Evolutionary conservation across 2,113 vertebrate species (phyloP), one percentile per base, ranked within the genome.

Genomic region (Lynx canadensis): DNA sequence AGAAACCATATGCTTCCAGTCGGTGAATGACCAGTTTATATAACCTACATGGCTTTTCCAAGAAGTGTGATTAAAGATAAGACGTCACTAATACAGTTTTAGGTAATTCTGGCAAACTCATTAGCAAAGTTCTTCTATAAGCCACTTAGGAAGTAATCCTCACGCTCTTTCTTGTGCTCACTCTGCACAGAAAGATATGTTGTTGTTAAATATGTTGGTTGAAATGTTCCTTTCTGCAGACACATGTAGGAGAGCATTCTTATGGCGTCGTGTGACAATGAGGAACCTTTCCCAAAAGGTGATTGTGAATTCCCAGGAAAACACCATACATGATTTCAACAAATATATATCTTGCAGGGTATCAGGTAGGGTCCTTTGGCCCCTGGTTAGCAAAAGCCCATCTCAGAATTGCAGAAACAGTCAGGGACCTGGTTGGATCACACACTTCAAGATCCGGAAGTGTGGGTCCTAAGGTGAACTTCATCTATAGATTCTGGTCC

Each of bases 1-100:
- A 79, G 38, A 95, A 85, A 94, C 81, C 97, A 21, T 27, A 12
- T 73, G 83, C 63, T 60, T 80, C 29, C n/a, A 87, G 95, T 38
- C 45, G 18, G 15, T 11, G 73, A 84, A 25, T 57, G 79, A 52
- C 85, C 9, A 31, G 36, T 91, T 83, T 82, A 52, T 57, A 15
- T 63, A 79, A 55, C 48, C 16, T 6, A 25, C 50, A 57, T 36
- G 60, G 23, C 4, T 27, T 81, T 94, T 90, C 90, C 45, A 85
- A 93, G 93, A 81, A 78, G 78, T n/a, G 11, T 57, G 68, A 86
- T 90, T 95, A 71, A 74, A 89, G 89, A 91, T 65, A 52, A 71
- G 73, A 78, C 81, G 82, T 79, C 57, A 29, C 87, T 60, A 15
- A 29, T 36, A 60, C 5, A 7, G 7, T 78, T 76, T 63, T 83